phyloP scores from a whole-genome alignment of 1,140 invertebrate genomes.

The Danaus melanippus region DNA sequence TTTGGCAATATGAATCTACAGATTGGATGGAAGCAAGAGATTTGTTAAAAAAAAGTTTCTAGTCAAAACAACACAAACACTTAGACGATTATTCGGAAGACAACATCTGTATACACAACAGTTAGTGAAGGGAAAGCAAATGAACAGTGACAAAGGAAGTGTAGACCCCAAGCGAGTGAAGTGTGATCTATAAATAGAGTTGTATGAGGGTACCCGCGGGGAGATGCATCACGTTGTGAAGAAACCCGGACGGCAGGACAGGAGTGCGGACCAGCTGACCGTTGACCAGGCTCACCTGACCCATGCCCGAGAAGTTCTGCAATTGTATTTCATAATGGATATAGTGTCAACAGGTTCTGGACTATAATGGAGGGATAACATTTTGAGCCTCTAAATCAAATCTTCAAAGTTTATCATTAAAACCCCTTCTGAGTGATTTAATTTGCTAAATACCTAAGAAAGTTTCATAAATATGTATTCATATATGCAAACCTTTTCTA shows the following conservation, averaged over 20 bases:
- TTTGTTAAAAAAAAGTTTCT: too few relatives aligned
- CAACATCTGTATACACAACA: not conserved
- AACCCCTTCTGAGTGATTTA: too few relatives aligned
- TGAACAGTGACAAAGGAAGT: constrained; percentile 39
- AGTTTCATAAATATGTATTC: too few relatives aligned
- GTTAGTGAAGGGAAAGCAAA: constrained; percentile 28
- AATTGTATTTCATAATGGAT: constrained; percentile 18
- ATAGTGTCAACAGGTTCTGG: not conserved
- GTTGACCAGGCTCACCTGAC: constrained; percentile 66
- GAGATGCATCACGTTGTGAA: constrained; percentile 73
- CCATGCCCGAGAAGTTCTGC: constrained; percentile 68
- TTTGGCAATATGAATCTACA: too few relatives aligned
- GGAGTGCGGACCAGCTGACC: constrained; percentile 79
- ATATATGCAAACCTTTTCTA: too few relatives aligned
- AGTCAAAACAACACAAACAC: too few relatives aligned
- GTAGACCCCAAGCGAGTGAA: constrained; percentile 21
- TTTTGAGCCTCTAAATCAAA: too few relatives aligned
- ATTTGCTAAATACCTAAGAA: too few relatives aligned
- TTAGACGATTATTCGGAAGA: too few relatives aligned
- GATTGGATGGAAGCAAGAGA: too few relatives aligned
- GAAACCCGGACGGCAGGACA: constrained; percentile 69
- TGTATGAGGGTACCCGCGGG: constrained; percentile 45
- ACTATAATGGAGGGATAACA: too few relatives aligned
- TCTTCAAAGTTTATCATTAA: too few relatives aligned
- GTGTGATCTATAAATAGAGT: constrained; percentile 7